Conservation (phyloP, 1,140 invertebrate genomes). For the Drosophila athabasca region DNA sequence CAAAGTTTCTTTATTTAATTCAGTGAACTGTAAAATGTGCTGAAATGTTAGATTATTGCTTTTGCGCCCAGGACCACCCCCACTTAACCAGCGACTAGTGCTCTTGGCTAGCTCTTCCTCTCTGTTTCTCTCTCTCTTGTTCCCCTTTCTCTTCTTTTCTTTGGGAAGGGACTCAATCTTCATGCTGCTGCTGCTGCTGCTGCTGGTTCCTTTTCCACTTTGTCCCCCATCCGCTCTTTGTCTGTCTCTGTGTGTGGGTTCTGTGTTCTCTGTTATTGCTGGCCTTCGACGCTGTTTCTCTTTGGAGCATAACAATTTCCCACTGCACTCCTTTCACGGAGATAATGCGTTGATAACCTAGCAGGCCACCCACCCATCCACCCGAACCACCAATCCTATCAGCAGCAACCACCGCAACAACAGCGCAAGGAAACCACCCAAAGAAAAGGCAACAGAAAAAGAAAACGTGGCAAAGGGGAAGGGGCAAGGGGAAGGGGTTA, state of each 20-base stretch:
- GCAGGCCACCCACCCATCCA: constrained; percentile 1
- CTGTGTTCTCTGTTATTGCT: constrained; percentile 34
- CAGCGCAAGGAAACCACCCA: constrained; percentile 20
- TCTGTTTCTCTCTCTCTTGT: background rate
- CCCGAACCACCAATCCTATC: constrained; percentile 1
- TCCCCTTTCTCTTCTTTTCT: background rate
- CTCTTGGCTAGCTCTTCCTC: constrained; percentile 37
- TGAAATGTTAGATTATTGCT: constrained; percentile 82
- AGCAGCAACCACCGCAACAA: too few species aligned
- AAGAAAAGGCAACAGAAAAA: constrained; percentile 8
- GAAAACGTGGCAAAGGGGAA: background rate
- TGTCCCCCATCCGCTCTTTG: constrained; percentile 18
- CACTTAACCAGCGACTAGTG: constrained; percentile 48
- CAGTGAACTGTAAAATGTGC: constrained; percentile 82
- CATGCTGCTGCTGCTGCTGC: too few species aligned
- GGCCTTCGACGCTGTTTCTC: constrained; percentile 53
- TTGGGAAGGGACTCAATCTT: too few species aligned
- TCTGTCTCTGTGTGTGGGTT: too few species aligned
- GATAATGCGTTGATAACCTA: constrained; percentile 77
- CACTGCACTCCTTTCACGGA: constrained; percentile 80
- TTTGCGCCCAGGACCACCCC: constrained; percentile 41
- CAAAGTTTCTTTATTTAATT: constrained; percentile 82
- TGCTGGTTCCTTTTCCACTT: constrained; percentile 37
- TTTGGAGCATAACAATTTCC: constrained; percentile 67
- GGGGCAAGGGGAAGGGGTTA: constrained; percentile 5